phyloP scores from a whole-genome alignment of 2,113 vertebrate genomes.

The Psittacara wagleri region DNA sequence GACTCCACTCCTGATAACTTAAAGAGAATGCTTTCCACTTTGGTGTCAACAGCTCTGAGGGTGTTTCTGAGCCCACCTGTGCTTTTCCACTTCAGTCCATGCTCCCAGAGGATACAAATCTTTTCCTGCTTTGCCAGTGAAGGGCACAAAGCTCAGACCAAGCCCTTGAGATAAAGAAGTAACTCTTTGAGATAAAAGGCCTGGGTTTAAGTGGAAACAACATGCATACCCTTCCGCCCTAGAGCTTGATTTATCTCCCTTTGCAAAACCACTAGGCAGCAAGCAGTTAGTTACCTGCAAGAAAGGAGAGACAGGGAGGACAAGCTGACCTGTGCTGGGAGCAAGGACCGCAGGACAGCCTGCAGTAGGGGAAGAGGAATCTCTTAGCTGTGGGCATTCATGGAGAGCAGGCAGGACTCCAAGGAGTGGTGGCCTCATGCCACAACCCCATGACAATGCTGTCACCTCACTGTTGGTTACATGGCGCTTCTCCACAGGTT shows the following conservation, averaged over 20 bases:
- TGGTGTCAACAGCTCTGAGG: neutral
- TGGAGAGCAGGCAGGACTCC: no score
- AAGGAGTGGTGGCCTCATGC: neutral
- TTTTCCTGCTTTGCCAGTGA: neutral
- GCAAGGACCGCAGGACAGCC: neutral
- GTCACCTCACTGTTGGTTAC: neutral
- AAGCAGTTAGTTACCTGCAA: neutral
- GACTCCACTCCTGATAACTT: neutral
- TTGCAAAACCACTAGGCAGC: neutral
- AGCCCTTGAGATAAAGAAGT: rapidly evolving
- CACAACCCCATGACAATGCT: neutral
- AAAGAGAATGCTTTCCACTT: neutral
- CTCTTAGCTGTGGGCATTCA: neutral
- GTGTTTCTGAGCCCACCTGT: neutral
- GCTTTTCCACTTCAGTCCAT: rapidly evolving
- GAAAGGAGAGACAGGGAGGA: neutral
- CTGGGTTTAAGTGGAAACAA: neutral
- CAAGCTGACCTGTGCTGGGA: neutral
- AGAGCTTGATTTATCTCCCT: neutral
- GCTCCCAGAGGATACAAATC: neutral
- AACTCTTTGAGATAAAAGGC: neutral
- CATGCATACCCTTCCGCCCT: neutral
- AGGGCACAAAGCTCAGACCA: neutral
- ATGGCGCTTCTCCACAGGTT: neutral
- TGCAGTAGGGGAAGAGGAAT: neutral